These are phyloP conservation scores for Muntiacus reevesi DNA, from an alignment of 2,113 vertebrate genomes.

Conservation along the genomic window DNA sequence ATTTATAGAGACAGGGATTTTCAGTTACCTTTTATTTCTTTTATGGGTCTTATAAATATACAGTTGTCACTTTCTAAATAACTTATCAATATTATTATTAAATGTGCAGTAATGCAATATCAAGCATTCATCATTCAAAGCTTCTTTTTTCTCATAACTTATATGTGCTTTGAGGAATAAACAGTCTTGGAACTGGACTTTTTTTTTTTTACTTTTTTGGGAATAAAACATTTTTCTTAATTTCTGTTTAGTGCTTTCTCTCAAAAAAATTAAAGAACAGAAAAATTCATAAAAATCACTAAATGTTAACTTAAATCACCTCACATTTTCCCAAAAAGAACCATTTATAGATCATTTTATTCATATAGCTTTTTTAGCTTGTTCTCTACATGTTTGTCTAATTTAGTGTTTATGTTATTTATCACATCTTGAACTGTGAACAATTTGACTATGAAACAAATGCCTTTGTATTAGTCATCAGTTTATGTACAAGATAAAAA, in stretches of 20 bases:
- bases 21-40: neutral
- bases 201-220: neutral
- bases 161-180: neutral
- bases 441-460: neutral
- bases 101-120: neutral
- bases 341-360: neutral
- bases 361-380: neutral
- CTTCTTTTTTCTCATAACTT: neutral
- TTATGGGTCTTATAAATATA: neutral
- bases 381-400: neutral
- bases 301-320: neutral
- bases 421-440: conserved; percentile 8
- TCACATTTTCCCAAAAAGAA: neutral
- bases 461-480: conserved; percentile 6
- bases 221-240: neutral
- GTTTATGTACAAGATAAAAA: conserved; percentile 29
- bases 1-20: neutral
- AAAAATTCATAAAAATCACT: neutral
- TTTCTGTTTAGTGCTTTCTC: neutral
- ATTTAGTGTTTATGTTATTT: conserved; percentile 5
- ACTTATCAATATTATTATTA: neutral
- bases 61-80: neutral
- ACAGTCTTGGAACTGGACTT: neutral
- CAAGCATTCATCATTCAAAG: neutral
- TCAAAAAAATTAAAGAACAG: neutral